Percentiles rank a stretch among this genome's conserved stretches.
These are phyloP conservation scores for Ispidina lecontei DNA, from an alignment of 2,797 vertebrate genomes.

Conservation along the genomic window DNA sequence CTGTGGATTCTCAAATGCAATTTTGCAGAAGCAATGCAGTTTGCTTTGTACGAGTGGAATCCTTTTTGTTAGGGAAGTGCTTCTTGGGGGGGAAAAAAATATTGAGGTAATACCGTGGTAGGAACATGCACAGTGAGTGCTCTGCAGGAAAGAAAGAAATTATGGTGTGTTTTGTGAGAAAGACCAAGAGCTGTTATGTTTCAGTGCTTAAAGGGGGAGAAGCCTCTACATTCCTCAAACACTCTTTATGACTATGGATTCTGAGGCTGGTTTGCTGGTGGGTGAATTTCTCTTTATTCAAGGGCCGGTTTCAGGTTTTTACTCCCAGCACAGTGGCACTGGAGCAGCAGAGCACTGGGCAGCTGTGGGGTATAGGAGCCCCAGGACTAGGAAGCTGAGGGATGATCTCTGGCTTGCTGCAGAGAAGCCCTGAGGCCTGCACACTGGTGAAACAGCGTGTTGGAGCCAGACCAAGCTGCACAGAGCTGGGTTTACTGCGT, in stretches of 20 bases:
- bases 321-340: not conserved
- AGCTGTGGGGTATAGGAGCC: not conserved
- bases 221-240: not conserved
- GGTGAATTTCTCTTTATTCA: slow-evolving; percentile 6
- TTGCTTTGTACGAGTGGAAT: slow-evolving; percentile 41
- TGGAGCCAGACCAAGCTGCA: not conserved
- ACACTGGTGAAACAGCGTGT: rapidly evolving
- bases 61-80: slow-evolving; percentile 36
- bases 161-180: slow-evolving; percentile 3
- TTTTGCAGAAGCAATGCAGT: slow-evolving; percentile 42
- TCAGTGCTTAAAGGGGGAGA: slow-evolving; percentile 1
- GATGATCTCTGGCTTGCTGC: not conserved
- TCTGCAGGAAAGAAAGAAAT: slow-evolving; percentile 48
- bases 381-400: not conserved
- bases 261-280: slow-evolving; percentile 33
- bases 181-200: slow-evolving; percentile 14
- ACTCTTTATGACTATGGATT: slow-evolving; percentile 48
- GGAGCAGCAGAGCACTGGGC: not conserved
- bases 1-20: slow-evolving; percentile 50
- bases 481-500: not conserved
- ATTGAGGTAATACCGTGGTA: slow-evolving; percentile 36
- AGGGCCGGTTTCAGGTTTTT: not conserved
- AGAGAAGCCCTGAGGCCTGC: not conserved
- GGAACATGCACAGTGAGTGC: not conserved
- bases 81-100: slow-evolving; percentile 1